Conservation (phyloP, 2,888 invertebrate species). For the Balanococcus diminutus region DNA sequence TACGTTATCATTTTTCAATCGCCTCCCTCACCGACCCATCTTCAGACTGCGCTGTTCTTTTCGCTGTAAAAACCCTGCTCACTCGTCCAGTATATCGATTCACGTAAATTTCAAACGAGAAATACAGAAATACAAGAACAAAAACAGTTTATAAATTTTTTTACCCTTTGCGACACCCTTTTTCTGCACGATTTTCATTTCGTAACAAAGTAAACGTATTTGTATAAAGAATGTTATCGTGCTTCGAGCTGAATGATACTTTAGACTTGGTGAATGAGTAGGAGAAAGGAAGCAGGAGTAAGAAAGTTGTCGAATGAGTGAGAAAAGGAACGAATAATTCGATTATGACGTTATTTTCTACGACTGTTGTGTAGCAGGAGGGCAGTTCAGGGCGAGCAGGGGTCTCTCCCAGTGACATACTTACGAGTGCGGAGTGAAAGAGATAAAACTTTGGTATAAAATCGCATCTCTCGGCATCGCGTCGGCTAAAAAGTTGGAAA, state of each 20-base stretch:
- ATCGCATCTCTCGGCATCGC: background rate
- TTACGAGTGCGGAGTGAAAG: background rate
- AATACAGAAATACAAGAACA: no score
- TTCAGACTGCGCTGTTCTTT: no score
- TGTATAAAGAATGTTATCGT: background rate
- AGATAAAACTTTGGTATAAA: background rate
- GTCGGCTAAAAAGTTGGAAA: background rate
- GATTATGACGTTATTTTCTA: background rate
- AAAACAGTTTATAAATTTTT: background rate
- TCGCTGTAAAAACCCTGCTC: no score
- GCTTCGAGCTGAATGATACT: constrained; percentile 7
- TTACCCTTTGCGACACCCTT: background rate
- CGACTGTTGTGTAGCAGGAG: background rate
- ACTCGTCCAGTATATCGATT: no score
- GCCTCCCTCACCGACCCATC: no score
- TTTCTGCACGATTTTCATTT: background rate
- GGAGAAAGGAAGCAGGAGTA: background rate
- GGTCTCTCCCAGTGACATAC: background rate
- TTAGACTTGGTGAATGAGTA: background rate
- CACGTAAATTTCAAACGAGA: no score
- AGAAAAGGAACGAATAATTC: background rate
- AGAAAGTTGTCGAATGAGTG: background rate
- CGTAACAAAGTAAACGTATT: background rate
- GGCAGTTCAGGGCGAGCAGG: background rate
- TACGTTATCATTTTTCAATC: no score